phyloP scores from a whole-genome alignment of 2,797 vertebrate genomes.

The Moxostoma hubbsi region DNA sequence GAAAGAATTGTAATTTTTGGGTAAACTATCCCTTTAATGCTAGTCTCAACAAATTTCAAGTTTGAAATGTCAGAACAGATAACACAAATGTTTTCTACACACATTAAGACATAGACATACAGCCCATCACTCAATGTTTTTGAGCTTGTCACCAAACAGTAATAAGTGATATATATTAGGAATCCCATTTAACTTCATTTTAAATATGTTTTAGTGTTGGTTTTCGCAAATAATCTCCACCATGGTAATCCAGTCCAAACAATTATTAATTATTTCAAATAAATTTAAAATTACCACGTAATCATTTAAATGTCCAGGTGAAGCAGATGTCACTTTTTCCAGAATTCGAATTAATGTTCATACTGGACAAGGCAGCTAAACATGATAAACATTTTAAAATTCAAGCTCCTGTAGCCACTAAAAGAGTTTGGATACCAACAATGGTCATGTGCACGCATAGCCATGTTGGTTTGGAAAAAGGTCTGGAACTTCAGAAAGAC shows the following conservation, averaged over 20 bases:
- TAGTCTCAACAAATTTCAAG: slow-evolving; percentile 58
- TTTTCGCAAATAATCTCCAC: not conserved
- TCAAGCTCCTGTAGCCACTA: not conserved
- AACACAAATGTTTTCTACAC: slow-evolving; percentile 62
- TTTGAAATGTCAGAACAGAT: slow-evolving; percentile 59
- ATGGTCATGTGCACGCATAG: not conserved
- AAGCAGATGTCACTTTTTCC: not conserved
- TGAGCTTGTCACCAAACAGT: not conserved
- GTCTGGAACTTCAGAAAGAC: not conserved
- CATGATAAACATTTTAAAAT: not conserved
- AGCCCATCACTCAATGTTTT: slow-evolving; percentile 2
- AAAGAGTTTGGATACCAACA: not conserved
- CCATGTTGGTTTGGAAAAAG: not conserved
- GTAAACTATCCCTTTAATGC: too few relatives aligned
- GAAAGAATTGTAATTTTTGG: too few relatives aligned
- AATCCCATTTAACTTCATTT: slow-evolving; percentile 13
- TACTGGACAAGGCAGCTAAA: slow-evolving; percentile 20
- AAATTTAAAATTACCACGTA: not conserved
- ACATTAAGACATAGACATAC: slow-evolving; percentile 27
- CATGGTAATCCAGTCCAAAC: not conserved
- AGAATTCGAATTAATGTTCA: not conserved
- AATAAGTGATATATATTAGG: slow-evolving; percentile 26
- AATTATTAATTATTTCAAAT: not conserved
- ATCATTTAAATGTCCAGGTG: slow-evolving; percentile 8
- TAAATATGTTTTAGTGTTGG: not conserved